These are phyloP conservation scores for Trachythela sp. DNA, from an alignment of 64 coral and sea anemone species.

Conservation along the genomic window DNA sequence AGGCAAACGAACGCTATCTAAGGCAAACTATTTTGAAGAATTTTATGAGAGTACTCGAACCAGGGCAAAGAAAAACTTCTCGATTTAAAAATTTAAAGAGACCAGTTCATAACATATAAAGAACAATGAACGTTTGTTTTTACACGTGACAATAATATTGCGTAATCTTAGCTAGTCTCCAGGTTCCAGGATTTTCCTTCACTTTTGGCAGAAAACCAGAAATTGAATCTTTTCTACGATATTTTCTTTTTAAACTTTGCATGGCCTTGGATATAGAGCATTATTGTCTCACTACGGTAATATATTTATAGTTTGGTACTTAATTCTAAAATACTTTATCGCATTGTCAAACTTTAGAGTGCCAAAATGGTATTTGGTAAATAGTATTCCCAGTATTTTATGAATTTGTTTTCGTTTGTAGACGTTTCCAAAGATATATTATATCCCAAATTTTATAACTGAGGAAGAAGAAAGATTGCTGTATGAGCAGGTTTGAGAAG, in stretches of 20 bases:
- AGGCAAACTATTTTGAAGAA: not conserved
- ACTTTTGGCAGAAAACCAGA: too few relatives aligned
- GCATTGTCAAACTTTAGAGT: not conserved
- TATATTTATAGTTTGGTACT: not conserved
- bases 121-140: not conserved
- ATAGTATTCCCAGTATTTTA: too few relatives aligned
- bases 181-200: too few relatives aligned
- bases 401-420: constrained; percentile 32
- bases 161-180: not conserved
- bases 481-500: constrained; percentile 49
- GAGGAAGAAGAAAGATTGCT: constrained; percentile 61
- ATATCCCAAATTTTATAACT: constrained; percentile 75
- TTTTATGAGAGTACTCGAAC: not conserved
- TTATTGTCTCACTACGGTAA: not conserved
- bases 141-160: not conserved
- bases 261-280: not conserved
- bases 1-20: not conserved
- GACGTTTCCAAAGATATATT: constrained; percentile 63
- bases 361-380: too few relatives aligned
- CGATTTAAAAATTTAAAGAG: not conserved
- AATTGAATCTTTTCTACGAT: too few relatives aligned
- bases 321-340: not conserved
- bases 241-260: not conserved
- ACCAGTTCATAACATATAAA: not conserved
- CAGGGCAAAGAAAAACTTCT: not conserved